These are phyloP conservation scores for Cistogaster globosa DNA, from an alignment of 2,888 invertebrate species.

Conservation along the genomic window DNA sequence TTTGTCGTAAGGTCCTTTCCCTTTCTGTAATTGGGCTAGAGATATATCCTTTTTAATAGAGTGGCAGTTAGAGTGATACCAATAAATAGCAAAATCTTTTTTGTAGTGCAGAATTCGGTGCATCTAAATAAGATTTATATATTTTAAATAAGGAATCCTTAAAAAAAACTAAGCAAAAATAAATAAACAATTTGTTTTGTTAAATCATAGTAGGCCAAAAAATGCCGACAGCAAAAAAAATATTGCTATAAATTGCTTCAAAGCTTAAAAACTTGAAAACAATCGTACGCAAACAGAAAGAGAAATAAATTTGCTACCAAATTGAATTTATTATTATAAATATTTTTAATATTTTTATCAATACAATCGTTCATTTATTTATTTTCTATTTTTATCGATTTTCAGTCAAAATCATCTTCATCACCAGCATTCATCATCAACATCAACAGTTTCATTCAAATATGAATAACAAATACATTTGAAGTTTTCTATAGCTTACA, in stretches of 20 bases:
- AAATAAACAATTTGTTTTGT: neutral
- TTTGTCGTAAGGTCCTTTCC: no score
- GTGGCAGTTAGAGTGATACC: no score
- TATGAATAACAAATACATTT: slow-evolving; percentile 36
- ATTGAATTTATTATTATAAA: slow-evolving; percentile 64
- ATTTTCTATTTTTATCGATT: slow-evolving; percentile 30
- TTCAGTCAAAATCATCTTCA: slow-evolving; percentile 10
- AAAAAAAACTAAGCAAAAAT: no score
- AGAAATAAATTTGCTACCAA: slow-evolving; percentile 19
- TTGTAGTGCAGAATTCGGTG: no score
- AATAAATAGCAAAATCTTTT: no score
- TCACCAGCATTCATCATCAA: slow-evolving; percentile 5
- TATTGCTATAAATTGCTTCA: slow-evolving; percentile 22
- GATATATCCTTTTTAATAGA: no score
- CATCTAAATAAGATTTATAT: no score
- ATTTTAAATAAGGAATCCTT: no score
- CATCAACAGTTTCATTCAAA: slow-evolving; percentile 20
- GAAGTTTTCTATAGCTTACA: neutral
- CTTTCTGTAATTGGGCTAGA: no score
- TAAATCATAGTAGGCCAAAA: no score
- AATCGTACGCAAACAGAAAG: no score
- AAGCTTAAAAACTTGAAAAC: slow-evolving; percentile 21
- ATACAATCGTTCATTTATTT: slow-evolving; percentile 6
- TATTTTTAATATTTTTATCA: slow-evolving; percentile 53
- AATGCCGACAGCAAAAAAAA: neutral